These are phyloP conservation scores for Syrmaticus mikado DNA, from an alignment of 2,113 vertebrate genomes.

Conservation along the genomic window DNA sequence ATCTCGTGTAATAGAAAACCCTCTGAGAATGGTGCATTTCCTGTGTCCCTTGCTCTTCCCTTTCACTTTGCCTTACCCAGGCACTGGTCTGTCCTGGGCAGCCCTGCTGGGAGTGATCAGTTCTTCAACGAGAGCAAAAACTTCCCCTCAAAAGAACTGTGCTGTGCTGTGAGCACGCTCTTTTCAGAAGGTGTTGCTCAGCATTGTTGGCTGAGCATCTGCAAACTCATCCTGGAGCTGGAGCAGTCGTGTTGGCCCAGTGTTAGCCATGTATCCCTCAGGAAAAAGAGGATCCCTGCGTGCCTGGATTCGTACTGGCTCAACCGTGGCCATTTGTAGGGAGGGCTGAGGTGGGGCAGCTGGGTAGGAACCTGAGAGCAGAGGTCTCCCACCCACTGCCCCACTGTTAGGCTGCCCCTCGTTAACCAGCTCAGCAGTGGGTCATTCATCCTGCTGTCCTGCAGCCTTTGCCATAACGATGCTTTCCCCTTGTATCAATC, in stretches of 20 bases:
- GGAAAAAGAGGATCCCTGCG: neutral
- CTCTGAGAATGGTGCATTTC: neutral
- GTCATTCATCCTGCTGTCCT: constrained; percentile 2
- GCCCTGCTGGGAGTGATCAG: neutral
- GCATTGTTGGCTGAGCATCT: neutral
- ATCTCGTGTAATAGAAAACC: neutral
- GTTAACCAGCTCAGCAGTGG: neutral
- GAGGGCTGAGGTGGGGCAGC: neutral
- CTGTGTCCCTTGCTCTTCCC: neutral
- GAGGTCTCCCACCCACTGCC: neutral
- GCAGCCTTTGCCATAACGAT: neutral
- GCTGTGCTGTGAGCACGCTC: too few species aligned
- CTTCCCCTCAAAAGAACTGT: neutral
- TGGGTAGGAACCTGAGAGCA: too few species aligned
- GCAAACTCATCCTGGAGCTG: neutral
- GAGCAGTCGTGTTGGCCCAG: neutral
- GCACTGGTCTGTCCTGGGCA: neutral
- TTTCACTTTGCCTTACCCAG: neutral
- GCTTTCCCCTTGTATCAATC: neutral
- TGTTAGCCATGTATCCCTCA: too few species aligned
- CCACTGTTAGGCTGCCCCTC: accelerated
- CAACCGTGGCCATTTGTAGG: neutral
- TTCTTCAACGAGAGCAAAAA: neutral
- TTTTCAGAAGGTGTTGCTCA: neutral
- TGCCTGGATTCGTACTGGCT: neutral